Conservation (phyloP, 1,140 invertebrate species). For the Drosophila kanapiae region DNA sequence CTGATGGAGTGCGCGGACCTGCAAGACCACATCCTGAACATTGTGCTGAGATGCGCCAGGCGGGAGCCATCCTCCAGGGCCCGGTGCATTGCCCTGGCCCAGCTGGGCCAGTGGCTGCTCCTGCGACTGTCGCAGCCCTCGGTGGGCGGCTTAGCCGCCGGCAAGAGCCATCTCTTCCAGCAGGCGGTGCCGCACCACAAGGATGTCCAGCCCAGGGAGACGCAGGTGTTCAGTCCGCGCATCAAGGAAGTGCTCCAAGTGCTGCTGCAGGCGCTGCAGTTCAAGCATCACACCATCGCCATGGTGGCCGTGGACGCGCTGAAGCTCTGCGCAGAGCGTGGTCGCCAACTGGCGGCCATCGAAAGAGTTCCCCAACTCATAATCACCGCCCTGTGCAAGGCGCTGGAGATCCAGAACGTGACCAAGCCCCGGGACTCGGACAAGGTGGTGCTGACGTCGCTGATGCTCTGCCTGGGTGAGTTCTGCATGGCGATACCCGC, state of each 20-base stretch:
- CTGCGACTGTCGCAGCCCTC: slow-evolving; percentile 89
- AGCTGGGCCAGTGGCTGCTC: slow-evolving; percentile 94
- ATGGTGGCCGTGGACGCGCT: slow-evolving; percentile 81
- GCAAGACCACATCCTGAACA: slow-evolving; percentile 95
- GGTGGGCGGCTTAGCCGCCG: not conserved
- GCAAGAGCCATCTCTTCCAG: slow-evolving; percentile 53
- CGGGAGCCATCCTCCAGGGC: slow-evolving; percentile 95
- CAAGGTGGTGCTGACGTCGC: slow-evolving; percentile 91
- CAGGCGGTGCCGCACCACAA: slow-evolving; percentile 78
- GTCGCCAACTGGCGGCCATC: slow-evolving; percentile 72
- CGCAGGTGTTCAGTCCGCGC: slow-evolving; percentile 87
- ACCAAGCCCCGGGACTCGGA: slow-evolving; percentile 87
- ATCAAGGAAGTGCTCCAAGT: slow-evolving; percentile 94
- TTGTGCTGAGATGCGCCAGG: slow-evolving; percentile 94
- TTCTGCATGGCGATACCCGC: slow-evolving; percentile 91
- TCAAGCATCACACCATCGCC: slow-evolving; percentile 84
- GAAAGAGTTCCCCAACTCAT: slow-evolving; percentile 81
- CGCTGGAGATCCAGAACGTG: slow-evolving; percentile 83
- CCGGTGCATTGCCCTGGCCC: slow-evolving; percentile 95
- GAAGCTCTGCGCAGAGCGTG: slow-evolving; percentile 78
- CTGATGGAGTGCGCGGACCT: slow-evolving; percentile 85
- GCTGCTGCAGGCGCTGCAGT: slow-evolving; percentile 94
- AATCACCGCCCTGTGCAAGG: slow-evolving; percentile 78
- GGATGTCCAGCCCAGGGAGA: slow-evolving; percentile 60
- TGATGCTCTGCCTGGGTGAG: slow-evolving; percentile 96